These are phyloP conservation scores for Acanthiza pusilla DNA, from an alignment of 2,797 vertebrate genomes.

Conservation along the genomic window DNA sequence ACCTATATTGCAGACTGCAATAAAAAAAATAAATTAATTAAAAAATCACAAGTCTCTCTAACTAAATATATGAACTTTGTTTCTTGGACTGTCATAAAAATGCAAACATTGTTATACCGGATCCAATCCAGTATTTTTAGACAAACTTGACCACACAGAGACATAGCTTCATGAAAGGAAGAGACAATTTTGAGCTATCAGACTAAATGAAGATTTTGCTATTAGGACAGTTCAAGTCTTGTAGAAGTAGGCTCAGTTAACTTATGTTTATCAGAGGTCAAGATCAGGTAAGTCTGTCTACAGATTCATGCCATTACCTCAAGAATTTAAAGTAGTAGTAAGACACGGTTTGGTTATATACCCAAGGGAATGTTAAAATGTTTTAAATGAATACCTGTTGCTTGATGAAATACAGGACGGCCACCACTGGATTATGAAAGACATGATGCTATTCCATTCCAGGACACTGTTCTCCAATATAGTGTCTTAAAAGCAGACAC, in stretches of 20 bases:
- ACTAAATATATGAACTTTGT: background rate
- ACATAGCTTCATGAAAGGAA: background rate
- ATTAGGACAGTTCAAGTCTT: background rate
- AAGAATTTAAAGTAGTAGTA: background rate
- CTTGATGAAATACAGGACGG: background rate
- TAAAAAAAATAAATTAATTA: background rate
- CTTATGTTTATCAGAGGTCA: slow-evolving; percentile 14
- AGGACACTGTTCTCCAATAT: background rate
- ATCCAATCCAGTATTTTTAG: background rate
- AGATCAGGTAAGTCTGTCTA: background rate
- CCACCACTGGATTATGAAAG: background rate
- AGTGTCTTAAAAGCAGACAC: background rate
- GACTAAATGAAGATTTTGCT: background rate
- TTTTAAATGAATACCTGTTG: background rate
- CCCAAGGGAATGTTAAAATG: background rate
- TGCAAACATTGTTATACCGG: background rate
- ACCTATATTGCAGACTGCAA: background rate
- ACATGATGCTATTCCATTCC: background rate
- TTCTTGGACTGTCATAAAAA: background rate
- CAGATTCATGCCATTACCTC: background rate
- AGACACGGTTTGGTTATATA: background rate
- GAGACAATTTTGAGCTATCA: background rate
- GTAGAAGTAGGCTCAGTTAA: background rate
- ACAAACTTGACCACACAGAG: background rate
- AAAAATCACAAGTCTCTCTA: background rate